phyloP scores from a whole-genome alignment of 2,888 invertebrate species.

The Yponomeuta malinellus region DNA sequence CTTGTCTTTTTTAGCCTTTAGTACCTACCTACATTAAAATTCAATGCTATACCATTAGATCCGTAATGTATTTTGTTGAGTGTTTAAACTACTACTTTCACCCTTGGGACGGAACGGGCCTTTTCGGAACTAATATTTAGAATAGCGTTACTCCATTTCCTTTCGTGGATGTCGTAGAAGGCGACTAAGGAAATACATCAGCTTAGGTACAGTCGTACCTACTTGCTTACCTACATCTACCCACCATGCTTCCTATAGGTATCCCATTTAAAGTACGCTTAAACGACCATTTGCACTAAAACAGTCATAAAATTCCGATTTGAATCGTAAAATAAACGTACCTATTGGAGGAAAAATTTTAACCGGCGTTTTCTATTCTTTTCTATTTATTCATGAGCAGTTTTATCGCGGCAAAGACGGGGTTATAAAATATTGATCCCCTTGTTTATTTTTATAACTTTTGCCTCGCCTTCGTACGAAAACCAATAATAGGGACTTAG shows the following conservation, averaged over 20 bases:
- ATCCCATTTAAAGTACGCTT: not conserved
- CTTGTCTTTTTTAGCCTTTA: too few relatives aligned
- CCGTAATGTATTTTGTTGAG: too few relatives aligned
- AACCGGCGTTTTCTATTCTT: slow-evolving; percentile 33
- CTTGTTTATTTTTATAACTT: slow-evolving; percentile 33
- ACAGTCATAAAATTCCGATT: slow-evolving; percentile 52
- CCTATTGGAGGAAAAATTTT: slow-evolving; percentile 29
- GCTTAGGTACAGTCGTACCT: too few relatives aligned
- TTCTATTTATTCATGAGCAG: slow-evolving; percentile 32
- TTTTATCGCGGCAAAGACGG: slow-evolving; percentile 30
- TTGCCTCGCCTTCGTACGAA: not conserved
- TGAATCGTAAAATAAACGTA: slow-evolving; percentile 42
- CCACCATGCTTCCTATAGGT: not conserved
- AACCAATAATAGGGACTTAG: not conserved
- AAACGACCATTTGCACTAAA: slow-evolving; percentile 33
- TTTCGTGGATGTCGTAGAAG: too few relatives aligned
- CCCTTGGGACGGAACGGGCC: too few relatives aligned
- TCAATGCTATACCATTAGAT: too few relatives aligned
- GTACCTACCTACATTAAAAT: too few relatives aligned
- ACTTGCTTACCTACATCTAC: too few relatives aligned
- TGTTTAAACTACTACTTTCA: too few relatives aligned
- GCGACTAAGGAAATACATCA: too few relatives aligned
- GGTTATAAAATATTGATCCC: slow-evolving; percentile 33
- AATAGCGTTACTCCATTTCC: too few relatives aligned
- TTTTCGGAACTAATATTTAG: too few relatives aligned